Evolutionary conservation across 2,888 invertebrate species (phyloP), one percentile per base, ranked within the genome.

Genomic region (Sepioteuthis lessoniana): DNA sequence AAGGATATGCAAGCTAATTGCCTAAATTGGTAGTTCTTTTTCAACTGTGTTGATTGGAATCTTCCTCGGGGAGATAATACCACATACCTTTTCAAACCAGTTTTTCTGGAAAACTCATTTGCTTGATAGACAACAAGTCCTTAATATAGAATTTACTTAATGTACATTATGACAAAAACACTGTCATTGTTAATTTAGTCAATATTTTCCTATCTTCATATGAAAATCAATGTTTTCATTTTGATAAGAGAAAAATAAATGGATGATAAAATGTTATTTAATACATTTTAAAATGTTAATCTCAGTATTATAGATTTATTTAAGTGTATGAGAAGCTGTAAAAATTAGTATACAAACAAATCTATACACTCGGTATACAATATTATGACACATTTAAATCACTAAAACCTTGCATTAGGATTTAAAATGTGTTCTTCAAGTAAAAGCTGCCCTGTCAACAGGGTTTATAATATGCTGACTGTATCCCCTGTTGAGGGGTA

Each of bases 71-170:
- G n/a, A 76, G 76, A n/a, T 76, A n/a, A 76, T 3, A 35, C 76
- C 76, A 16, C 35, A 76, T 76, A 76, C n/a, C 13, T 76, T 35
- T 76, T 76, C n/a, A 76, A 76, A 76, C 76, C 76, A 76, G 76
- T 76, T 76, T 76, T 76, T n/a, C 76, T 76, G 76, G 76, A 76
- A 76, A 76, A 16, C 76, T 76, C 92, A 92, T 47, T 92, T 92
- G 92, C 92, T 37, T 76, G 13, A 16, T n/a, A n/a, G 76, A n/a
- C 76, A 76, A n/a, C n/a, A 76, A n/a, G n/a, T 76, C 35, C 35
- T 76, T 76, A 1, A 1, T 76, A 35, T 76, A n/a, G n/a, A n/a
- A 76, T 76, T n/a, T 76, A 76, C n/a, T 35, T 76, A 76, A n/a
- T 76, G 76, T 35, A 76, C 16, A n/a, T 35, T 76, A n/a, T n/a